Percentiles rank a stretch among this genome's conserved stretches.
Conservation (phyloP, 2,888 invertebrate genomes). For the Archaeoteleia sp. region DNA sequence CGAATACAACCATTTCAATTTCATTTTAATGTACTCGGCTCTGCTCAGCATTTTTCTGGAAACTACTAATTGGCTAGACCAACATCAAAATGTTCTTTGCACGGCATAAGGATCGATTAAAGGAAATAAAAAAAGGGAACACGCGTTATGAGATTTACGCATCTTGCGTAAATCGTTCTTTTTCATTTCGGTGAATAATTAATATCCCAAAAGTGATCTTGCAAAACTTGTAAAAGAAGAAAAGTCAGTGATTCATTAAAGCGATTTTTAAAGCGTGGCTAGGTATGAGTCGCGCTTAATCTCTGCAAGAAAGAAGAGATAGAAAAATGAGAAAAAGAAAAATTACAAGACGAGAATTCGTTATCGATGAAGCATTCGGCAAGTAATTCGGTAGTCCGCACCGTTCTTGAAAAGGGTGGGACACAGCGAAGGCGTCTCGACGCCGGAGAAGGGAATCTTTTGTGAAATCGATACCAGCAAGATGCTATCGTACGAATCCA, state of each 20-base stretch:
- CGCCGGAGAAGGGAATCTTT: constrained; percentile 61
- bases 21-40: constrained; percentile 3
- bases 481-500: constrained; percentile 72
- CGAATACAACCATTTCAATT: constrained; percentile 1
- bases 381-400: constrained; percentile 63
- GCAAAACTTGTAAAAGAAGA: no score
- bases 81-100: constrained; percentile 2
- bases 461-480: constrained; percentile 73
- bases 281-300: constrained; percentile 6
- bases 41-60: not conserved
- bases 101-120: not conserved
- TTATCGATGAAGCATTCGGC: constrained; percentile 57
- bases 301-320: not conserved
- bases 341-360: constrained; percentile 32
- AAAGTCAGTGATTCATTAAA: not conserved
- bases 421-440: constrained; percentile 47
- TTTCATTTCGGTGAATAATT: no score
- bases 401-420: constrained; percentile 56
- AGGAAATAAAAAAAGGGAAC: no score
- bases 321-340: not conserved
- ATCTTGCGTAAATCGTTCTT: no score
- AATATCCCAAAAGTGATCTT: no score
- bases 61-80: constrained; percentile 11
- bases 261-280: constrained; percentile 7
- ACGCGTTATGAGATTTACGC: not conserved